Conservation (phyloP, 2,113 vertebrate genomes). For the Indicator indicator region DNA sequence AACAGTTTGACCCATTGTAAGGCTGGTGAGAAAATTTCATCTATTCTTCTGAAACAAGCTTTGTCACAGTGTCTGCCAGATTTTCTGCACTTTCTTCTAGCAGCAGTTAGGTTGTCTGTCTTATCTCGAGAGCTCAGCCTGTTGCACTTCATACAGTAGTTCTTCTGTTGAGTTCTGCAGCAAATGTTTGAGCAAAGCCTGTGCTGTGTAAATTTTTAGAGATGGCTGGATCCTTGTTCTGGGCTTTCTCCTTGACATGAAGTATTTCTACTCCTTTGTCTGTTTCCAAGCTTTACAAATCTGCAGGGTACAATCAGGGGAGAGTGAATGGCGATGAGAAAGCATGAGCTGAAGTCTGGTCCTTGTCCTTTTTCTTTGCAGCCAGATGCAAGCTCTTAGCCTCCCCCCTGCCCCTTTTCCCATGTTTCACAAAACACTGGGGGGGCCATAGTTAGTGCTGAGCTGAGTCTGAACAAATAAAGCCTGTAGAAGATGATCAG, state of each 20-base stretch:
- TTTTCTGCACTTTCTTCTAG: background rate
- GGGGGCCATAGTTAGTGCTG: background rate
- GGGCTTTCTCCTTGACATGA: background rate
- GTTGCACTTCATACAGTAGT: fast-evolving
- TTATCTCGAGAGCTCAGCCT: background rate
- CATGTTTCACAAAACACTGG: background rate
- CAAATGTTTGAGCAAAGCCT: background rate
- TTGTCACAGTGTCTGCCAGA: background rate
- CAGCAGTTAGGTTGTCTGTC: background rate
- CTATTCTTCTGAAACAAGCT: background rate
- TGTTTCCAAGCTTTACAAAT: background rate
- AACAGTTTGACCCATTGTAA: background rate
- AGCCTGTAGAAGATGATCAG: background rate
- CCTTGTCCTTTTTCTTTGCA: background rate
- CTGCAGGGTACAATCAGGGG: background rate
- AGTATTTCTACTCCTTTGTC: background rate
- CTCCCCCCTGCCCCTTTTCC: fast-evolving
- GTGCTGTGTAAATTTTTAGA: background rate
- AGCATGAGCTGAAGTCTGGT: background rate
- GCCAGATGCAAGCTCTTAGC: background rate
- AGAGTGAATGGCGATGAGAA: background rate
- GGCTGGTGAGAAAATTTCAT: background rate
- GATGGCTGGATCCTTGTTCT: background rate
- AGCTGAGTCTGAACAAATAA: background rate
- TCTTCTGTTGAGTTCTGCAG: background rate